phyloP scores from a whole-genome alignment of 2,888 invertebrate species.

The Trichacis sp. region DNA sequence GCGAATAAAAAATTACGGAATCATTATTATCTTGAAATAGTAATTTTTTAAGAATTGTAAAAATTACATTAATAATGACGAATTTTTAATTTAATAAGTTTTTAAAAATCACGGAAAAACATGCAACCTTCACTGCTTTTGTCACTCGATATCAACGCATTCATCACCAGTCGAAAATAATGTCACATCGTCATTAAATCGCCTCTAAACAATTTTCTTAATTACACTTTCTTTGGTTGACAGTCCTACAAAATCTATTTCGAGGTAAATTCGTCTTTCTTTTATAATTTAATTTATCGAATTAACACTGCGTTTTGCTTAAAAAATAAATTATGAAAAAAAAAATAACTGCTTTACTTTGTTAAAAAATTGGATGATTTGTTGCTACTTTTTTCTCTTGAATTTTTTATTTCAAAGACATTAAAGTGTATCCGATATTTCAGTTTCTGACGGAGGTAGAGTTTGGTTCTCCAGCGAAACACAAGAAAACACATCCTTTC shows the following conservation, averaged over 20 bases:
- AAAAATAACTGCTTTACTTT: background rate
- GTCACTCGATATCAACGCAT: conserved; percentile 3
- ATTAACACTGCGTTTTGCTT: too few species aligned
- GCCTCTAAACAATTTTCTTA: conserved; percentile 33
- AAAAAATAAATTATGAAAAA: background rate
- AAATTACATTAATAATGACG: too few species aligned
- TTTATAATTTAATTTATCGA: too few species aligned
- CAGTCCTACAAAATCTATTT: conserved; percentile 63
- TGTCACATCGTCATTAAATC: conserved; percentile 23
- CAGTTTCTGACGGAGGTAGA: conserved; percentile 69
- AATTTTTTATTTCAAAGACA: too few species aligned
- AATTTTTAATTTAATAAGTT: too few species aligned
- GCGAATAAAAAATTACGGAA: too few species aligned
- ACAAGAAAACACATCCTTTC: conserved; percentile 63
- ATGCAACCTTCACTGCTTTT: too few species aligned
- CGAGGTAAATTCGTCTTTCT: conserved; percentile 55
- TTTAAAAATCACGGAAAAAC: too few species aligned
- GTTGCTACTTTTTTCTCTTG: background rate
- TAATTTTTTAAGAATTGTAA: too few species aligned
- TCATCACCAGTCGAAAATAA: conserved; percentile 21
- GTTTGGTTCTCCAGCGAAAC: conserved; percentile 71
- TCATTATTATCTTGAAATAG: too few species aligned
- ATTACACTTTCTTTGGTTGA: conserved; percentile 51
- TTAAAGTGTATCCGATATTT: too few species aligned
- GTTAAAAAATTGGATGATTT: background rate